Evolutionary conservation across 1,140 invertebrate genomes (phyloP).

Genomic region (Drosophila pachea): DNA sequence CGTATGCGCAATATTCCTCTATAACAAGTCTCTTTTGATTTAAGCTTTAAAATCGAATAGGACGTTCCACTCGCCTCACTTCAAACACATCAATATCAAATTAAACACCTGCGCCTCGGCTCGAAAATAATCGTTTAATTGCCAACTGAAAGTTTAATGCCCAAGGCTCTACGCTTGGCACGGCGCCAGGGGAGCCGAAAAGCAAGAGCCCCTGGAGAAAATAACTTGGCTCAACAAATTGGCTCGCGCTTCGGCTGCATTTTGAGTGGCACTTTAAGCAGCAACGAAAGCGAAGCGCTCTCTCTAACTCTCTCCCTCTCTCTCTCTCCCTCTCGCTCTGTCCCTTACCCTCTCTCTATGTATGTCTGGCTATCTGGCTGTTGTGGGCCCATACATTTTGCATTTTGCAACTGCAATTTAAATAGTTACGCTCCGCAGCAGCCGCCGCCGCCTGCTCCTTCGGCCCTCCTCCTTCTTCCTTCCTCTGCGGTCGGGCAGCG

Average conservation of each 20-base stretch:
- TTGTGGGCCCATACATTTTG: conserved; percentile 25
- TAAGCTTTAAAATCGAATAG: conserved; percentile 21
- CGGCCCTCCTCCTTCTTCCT: too few species aligned
- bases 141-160: conserved; percentile 49
- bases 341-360: conserved; percentile 5
- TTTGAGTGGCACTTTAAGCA: conserved; percentile 41
- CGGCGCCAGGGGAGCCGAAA: conserved; percentile 21
- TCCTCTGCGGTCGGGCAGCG: too few species aligned
- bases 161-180: conserved; percentile 30
- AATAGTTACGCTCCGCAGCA: conserved; percentile 41
- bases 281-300: conserved; percentile 30
- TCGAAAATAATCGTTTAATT: conserved; percentile 55
- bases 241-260: conserved; percentile 34
- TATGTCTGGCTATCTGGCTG: conserved; percentile 8
- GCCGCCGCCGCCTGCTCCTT: too few species aligned
- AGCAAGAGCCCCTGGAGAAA: not conserved
- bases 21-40: not conserved
- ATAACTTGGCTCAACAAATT: conserved; percentile 30
- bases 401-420: conserved; percentile 44
- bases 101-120: conserved; percentile 56
- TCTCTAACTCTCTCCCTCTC: not conserved
- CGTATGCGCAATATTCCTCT: too few species aligned
- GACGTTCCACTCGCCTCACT: conserved; percentile 8
- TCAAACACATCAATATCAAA: conserved; percentile 57
- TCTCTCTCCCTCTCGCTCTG: not conserved